Conservation (phyloP, 2,113 vertebrate species). For the Manacus vitellinus region DNA sequence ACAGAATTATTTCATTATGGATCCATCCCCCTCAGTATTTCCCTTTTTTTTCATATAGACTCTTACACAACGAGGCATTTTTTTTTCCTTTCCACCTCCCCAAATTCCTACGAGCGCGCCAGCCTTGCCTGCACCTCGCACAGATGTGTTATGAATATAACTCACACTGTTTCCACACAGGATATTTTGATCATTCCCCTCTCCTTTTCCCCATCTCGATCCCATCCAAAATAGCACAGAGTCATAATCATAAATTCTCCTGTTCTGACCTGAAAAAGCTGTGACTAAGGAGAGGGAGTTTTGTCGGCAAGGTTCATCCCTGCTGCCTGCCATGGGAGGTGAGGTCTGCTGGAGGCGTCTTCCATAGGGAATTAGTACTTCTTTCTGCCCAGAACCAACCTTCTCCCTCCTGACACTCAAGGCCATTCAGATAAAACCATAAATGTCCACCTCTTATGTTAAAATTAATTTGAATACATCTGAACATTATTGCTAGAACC, state of each 20-base stretch:
- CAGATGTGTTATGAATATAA: conserved; percentile 71
- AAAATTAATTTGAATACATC: background rate
- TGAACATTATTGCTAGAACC: background rate
- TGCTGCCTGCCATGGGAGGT: background rate
- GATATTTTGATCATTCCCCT: conserved; percentile 5
- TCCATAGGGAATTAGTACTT: background rate
- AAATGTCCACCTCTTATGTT: background rate
- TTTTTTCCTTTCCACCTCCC: conserved; percentile 3
- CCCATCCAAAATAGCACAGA: background rate
- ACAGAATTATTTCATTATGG: background rate
- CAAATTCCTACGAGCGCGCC: conserved; percentile 49
- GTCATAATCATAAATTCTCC: conserved; percentile 13
- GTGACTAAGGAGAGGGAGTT: background rate
- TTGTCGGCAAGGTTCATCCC: background rate
- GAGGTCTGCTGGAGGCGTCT: background rate
- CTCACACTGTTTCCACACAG: conserved; percentile 44
- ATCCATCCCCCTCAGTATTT: background rate
- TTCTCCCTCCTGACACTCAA: background rate
- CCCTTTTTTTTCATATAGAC: background rate
- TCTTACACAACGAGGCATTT: background rate
- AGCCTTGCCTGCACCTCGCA: conserved; percentile 43
- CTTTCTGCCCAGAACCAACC: background rate
- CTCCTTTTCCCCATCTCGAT: background rate
- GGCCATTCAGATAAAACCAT: background rate
- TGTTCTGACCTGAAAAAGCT: background rate